Evolutionary conservation across 2,888 invertebrate species (phyloP), one percentile per base, ranked within the genome.

Genomic region (Nephrocerus scutellatus): DNA sequence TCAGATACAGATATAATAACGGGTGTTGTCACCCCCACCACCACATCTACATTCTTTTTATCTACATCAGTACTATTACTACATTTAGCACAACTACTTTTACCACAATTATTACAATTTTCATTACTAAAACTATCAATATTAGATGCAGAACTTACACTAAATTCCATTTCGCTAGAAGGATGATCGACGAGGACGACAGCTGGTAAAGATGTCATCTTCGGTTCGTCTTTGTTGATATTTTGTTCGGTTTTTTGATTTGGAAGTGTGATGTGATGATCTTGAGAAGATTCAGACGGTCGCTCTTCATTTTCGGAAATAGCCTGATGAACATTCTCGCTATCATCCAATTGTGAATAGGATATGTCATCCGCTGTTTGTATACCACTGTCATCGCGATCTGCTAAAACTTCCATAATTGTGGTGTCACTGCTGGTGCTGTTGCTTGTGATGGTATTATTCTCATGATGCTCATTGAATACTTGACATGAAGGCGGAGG

Each of bases 301-400:
- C 60, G 40, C 36, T 59, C 59, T 26, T 53, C 60, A 20, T 61
- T 62, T 42, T 62, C 62, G 5, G 62, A 60, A 31, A 62, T 61
- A 21, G 62, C 60, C 46, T 57, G 58, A 51, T 62, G 62, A 10
- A 62, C 62, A 48, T 57, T 57, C 25, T 62, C 62, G 2, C 61
- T 62, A 39, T 59, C 54, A 43, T 59, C 57, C 36, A 62, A 40
- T 40, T 62, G 62, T 21, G n/a, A n/a, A n/a, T n/a, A n/a, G n/a
- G n/a, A n/a, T n/a, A n/a, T n/a, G n/a, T n/a, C n/a, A 58, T 82
- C 80, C 7, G 84, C 84, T 16, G 84, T 87, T 55, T 86, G 86
- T 48, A 62, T 66, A 33, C 66, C 66, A 50, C 65, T 66, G 39
- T 87, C 86, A 66, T 87, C 86, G 25, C 51, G 52, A 29, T 55